Base-by-base conservation (phyloP, 2,888 invertebrate genomes). In the Ormyrus rosae region DNA sequence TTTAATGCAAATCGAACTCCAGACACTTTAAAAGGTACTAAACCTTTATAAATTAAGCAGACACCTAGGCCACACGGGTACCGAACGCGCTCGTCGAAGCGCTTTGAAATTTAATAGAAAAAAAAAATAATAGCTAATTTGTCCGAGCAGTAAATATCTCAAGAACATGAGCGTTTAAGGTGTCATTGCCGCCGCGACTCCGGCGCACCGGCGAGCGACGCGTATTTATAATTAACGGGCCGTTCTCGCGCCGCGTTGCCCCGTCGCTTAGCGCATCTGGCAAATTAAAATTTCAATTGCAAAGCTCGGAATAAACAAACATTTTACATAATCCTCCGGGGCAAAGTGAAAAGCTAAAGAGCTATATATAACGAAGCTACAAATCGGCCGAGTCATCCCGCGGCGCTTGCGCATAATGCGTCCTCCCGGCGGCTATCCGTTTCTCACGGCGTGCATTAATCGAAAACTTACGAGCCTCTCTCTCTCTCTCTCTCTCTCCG, bases 371-470 rank as follows among this genome's bases (percentile, higher is more conserved):
- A 34, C 34, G 34, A 4, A 56, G 63, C 68, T 56, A 68, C 78
- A 79, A 79, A 79, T 79, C 78, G 50, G 9, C 61, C 61, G n/a
- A 58, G 60, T 6, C 50, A 50, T 10, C 56, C 50, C 58, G 11
- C 46, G 58, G 48, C 56, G 55, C 45, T 34, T 48, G 13, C n/a
- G 50, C 64, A 13, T 48, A n/a, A 45, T n/a, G 13, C 5, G n/a
- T 34, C 45, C 13, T 13, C 58, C 46, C 53, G 53, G 13, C 53
- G 64, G 48, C 61, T 69, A 74, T 74, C 60, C 58, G 75, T 58
- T 80, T 80, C 80, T 80, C 80, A 80, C 80, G 48, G 11, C 10
- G 48, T 70, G 71, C 75, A 75, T 80, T 80, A 80, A 80, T 80
- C 80, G 75, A 80, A 80, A 80, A 76, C 60, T 76, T 80, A 80